Base-by-base conservation (phyloP, 2,888 invertebrate species). In the Eudemis profundana region DNA sequence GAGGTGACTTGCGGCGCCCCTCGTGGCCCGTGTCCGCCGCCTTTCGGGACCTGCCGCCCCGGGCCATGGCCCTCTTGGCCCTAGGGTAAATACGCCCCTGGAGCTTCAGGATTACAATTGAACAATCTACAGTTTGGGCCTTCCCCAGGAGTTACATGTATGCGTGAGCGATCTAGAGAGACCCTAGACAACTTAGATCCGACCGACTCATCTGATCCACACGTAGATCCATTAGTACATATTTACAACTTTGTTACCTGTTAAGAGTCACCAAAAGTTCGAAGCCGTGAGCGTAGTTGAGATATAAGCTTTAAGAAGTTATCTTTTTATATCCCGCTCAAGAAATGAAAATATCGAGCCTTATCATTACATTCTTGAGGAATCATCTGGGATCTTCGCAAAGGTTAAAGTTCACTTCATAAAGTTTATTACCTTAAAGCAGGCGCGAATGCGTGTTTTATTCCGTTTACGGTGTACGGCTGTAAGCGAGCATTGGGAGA, bases 371-470 rank as follows among this genome's bases (percentile, higher is more conserved):
- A 40, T n/a, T 63, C 49, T 56, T 40, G 63, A 38, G 17, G 38
- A 50, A 40, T 14, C 33, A 27, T 54, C 40, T 38, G 40, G 40
- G 21, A 61, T 21, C 42, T 44, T 15, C 29, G 29, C 54, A 44
- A 61, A 51, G 42, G 61, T 33, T 33, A 44, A 29, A 61, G 61
- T 44, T 53, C 44, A 44, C 27, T 53, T 17, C 44, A 47, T 47
- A 21, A 50, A 64, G 21, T 23, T 59, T 44, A 64, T 59, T 50
- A 59, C 50, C 19, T 27, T 44, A 50, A 50, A 50, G n/a, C 4
- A 8, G 27, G 46, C 56, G 46, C 51, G 42, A 65, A 65, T 44
- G 51, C 50, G 51, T 46, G 57, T 49, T 59, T 59, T 59, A 59
- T 59, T 46, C 44, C 33, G 44, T 60, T 51, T 57, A 63, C 33